Evolutionary conservation across 2,888 invertebrate genomes (phyloP).

Genomic region (Tholera decimalis): DNA sequence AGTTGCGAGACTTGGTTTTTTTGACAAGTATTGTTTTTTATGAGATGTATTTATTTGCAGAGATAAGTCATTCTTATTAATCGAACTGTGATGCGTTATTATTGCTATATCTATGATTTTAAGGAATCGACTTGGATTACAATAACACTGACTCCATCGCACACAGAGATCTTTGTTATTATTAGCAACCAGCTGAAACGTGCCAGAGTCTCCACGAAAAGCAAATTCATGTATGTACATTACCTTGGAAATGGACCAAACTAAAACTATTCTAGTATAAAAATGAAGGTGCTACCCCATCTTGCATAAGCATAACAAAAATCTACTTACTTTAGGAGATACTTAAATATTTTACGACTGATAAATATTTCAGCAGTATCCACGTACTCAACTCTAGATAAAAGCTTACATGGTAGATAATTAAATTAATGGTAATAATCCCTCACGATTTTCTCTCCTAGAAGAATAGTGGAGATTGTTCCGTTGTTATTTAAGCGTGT

Average conservation of each 20-base stretch:
- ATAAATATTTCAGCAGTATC: slow-evolving; percentile 60
- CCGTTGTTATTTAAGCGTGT: slow-evolving; percentile 17
- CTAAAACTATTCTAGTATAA: slow-evolving; percentile 19
- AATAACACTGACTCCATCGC: not conserved
- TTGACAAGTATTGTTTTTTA: too few relatives aligned
- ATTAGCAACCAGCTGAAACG: not conserved
- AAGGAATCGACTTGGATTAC: not conserved
- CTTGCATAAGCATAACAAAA: slow-evolving; percentile 38
- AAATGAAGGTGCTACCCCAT: slow-evolving; percentile 34
- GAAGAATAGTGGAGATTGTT: slow-evolving; percentile 31
- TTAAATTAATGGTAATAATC: slow-evolving; percentile 57
- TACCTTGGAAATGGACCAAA: slow-evolving; percentile 10
- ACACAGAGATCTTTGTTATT: not conserved
- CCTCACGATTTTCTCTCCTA: slow-evolving; percentile 28
- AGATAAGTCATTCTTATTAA: too few relatives aligned
- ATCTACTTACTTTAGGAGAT: slow-evolving; percentile 47
- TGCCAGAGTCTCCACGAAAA: slow-evolving; percentile 6
- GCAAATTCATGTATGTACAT: slow-evolving; percentile 21
- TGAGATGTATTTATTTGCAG: too few relatives aligned
- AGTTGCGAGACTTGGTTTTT: too few relatives aligned
- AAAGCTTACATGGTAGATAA: slow-evolving; percentile 55
- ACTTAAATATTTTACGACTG: slow-evolving; percentile 59
- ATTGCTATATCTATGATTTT: not conserved
- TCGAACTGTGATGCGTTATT: too few relatives aligned
- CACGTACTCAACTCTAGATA: slow-evolving; percentile 31